These are phyloP conservation scores for Zosterops hypoxanthus DNA, from an alignment of 2,113 vertebrate species.

Conservation along the genomic window DNA sequence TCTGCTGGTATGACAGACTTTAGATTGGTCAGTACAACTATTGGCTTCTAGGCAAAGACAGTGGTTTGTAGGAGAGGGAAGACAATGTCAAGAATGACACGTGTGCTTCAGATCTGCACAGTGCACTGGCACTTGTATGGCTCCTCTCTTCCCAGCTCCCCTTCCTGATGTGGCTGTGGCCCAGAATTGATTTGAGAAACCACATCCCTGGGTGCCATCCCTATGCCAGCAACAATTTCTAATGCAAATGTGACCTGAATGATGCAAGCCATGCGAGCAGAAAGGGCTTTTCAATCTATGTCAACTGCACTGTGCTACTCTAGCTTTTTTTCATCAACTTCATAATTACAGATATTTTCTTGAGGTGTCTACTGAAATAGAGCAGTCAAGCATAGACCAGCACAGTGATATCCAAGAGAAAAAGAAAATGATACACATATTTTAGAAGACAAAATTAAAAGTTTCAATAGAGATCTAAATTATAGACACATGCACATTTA, in stretches of 20 bases:
- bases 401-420: neutral
- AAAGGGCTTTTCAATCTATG: neutral
- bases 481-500: neutral
- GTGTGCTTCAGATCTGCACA: neutral
- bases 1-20: neutral
- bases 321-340: neutral
- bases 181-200: neutral
- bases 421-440: neutral
- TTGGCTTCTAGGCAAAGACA: neutral
- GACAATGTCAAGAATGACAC: neutral
- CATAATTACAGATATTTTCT: neutral
- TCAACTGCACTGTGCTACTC: neutral
- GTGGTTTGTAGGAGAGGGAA: neutral
- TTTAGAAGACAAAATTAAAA: slow-evolving; percentile 14
- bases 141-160: neutral
- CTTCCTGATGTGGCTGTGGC: neutral
- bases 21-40: neutral
- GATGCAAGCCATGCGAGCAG: neutral
- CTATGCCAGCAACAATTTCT: neutral
- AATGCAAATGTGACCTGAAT: neutral
- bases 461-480: neutral
- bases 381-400: neutral
- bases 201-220: neutral
- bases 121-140: neutral
- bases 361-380: neutral